phyloP scores from a whole-genome alignment of 2,888 invertebrate genomes.

The Acleris sparsana region DNA sequence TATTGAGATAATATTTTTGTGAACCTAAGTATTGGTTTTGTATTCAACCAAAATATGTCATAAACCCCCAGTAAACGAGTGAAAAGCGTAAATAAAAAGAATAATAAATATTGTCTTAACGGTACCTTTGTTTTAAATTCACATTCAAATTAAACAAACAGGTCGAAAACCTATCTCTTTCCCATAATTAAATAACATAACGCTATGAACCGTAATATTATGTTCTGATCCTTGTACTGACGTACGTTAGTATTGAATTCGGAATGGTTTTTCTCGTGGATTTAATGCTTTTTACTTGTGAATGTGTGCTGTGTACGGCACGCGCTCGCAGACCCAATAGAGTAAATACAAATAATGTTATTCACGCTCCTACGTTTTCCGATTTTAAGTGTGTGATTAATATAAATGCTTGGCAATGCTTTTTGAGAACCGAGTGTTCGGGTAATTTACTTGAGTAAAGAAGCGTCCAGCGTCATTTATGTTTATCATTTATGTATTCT shows the following conservation, averaged over 20 bases:
- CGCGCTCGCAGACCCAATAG: background rate
- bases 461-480: no score
- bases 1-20: no score
- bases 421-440: no score
- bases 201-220: no score
- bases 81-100: background rate
- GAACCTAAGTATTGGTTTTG: no score
- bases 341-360: slow-evolving; percentile 1
- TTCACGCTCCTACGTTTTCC: background rate
- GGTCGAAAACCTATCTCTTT: background rate
- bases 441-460: no score
- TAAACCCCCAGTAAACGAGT: background rate
- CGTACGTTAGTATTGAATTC: no score
- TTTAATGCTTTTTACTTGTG: no score
- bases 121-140: slow-evolving; percentile 4
- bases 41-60: no score
- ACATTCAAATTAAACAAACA: background rate
- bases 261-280: no score
- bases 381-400: background rate
- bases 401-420: background rate
- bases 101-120: background rate
- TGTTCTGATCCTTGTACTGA: no score
- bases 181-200: background rate
- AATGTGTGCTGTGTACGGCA: background rate
- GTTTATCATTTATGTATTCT: background rate